A percentile compares a stretch with the other conserved stretches of the same genome.
Conservation (phyloP, 2,888 invertebrate genomes). For the Parnassius glacialis region DNA sequence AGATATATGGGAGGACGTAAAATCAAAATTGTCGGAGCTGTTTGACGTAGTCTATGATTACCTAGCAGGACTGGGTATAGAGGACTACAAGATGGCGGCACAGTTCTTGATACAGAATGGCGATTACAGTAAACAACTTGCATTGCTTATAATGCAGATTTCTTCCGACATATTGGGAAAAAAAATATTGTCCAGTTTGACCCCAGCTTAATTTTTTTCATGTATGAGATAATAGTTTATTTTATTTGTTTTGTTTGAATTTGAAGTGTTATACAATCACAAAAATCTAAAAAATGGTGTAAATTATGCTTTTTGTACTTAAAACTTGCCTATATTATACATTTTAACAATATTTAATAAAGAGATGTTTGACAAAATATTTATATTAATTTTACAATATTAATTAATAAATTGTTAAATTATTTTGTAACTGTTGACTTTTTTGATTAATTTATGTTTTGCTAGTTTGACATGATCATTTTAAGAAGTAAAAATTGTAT, state of each 20-base stretch:
- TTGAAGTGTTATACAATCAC: too few species aligned
- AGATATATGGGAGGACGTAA: constrained; percentile 64
- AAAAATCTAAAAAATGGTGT: too few species aligned
- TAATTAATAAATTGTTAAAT: too few species aligned
- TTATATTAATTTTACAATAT: too few species aligned
- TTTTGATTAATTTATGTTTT: neutral
- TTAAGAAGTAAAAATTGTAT: neutral
- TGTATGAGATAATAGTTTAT: too few species aligned
- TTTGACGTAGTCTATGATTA: constrained; percentile 70
- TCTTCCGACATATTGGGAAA: constrained; percentile 57
- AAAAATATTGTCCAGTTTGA: constrained; percentile 57
- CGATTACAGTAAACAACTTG: constrained; percentile 46
- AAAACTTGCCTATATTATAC: too few species aligned
- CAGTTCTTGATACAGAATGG: constrained; percentile 47
- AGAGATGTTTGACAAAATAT: too few species aligned
- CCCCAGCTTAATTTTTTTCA: constrained; percentile 34
- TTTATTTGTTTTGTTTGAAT: too few species aligned
- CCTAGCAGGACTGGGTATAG: constrained; percentile 60
- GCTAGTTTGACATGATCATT: neutral
- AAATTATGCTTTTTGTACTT: too few species aligned
- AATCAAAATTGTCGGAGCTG: constrained; percentile 52
- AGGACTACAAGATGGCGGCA: constrained; percentile 59
- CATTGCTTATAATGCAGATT: constrained; percentile 55
- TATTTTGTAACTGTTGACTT: neutral
- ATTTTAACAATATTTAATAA: too few species aligned